Conservation (phyloP, 2,113 vertebrate species). For the Egretta garzetta region DNA sequence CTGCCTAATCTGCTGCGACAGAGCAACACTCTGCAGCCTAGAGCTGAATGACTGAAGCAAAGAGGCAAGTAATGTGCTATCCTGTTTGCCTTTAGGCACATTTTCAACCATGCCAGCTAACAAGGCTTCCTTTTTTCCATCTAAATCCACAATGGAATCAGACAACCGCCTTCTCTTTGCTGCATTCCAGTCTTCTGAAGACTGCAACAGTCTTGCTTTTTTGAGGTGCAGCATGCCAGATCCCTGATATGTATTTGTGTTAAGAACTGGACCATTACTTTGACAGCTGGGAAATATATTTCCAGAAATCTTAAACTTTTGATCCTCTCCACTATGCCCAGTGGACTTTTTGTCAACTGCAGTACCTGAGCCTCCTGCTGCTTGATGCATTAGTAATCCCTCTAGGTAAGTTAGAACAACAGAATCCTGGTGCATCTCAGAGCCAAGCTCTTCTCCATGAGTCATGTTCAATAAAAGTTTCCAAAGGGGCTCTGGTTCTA, state of each 20-base stretch:
- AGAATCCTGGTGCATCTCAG: constrained; percentile 99
- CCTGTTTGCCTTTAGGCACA: constrained; percentile 89
- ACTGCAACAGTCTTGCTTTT: constrained; percentile 93
- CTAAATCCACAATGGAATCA: constrained; percentile 83
- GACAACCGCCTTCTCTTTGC: constrained; percentile 84
- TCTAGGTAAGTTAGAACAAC: constrained; percentile 99
- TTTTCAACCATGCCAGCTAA: constrained; percentile 86
- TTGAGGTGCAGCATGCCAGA: constrained; percentile 92
- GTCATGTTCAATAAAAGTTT: constrained; percentile 99
- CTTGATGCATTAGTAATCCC: constrained; percentile 99
- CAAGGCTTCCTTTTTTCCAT: constrained; percentile 86
- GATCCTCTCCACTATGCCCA: constrained; percentile 84
- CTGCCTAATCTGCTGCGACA: constrained; percentile 90
- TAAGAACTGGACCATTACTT: constrained; percentile 83
- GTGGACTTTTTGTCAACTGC: constrained; percentile 85
- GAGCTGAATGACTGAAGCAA: constrained; percentile 98
- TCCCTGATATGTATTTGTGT: constrained; percentile 76
- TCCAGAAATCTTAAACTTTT: constrained; percentile 83
- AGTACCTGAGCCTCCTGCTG: constrained; percentile 91
- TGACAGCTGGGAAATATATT: constrained; percentile 81
- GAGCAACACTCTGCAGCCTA: constrained; percentile 91
- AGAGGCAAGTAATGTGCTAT: constrained; percentile 96
- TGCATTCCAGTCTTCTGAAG: constrained; percentile 91
- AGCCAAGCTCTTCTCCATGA: constrained; percentile 99
- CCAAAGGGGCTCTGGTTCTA: constrained; percentile 79